These are phyloP conservation scores for Rhinatrema bivittatum DNA, from an alignment of 2,797 vertebrate species.

Conservation along the genomic window DNA sequence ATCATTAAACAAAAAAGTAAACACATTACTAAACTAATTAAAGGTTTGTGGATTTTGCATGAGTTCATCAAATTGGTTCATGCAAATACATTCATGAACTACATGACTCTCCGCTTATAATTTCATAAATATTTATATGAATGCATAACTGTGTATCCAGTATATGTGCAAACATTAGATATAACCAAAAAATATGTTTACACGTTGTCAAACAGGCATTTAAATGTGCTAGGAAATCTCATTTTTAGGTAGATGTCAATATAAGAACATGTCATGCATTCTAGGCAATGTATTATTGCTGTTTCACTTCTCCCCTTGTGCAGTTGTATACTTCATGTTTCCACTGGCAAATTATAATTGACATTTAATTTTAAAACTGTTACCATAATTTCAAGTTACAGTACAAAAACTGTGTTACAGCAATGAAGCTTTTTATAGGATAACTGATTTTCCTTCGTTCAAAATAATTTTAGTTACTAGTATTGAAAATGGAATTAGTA, in stretches of 20 bases:
- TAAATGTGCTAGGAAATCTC: slow-evolving; percentile 15
- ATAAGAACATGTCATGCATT: too few species aligned
- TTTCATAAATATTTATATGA: slow-evolving; percentile 26
- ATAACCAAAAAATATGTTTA: slow-evolving; percentile 15
- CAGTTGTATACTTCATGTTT: slow-evolving; percentile 27
- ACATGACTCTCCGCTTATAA: too few species aligned
- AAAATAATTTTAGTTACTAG: slow-evolving; percentile 43
- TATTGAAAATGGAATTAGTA: slow-evolving; percentile 50
- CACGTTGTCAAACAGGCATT: slow-evolving; percentile 18
- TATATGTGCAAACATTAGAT: slow-evolving; percentile 3
- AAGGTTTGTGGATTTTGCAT: too few species aligned
- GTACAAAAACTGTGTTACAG: slow-evolving; percentile 33
- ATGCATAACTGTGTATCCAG: slow-evolving; percentile 1
- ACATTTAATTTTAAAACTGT: slow-evolving; percentile 55
- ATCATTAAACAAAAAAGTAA: too few species aligned
- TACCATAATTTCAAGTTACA: slow-evolving; percentile 43
- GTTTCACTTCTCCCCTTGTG: slow-evolving; percentile 20
- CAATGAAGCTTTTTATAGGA: slow-evolving; percentile 42
- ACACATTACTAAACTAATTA: too few species aligned
- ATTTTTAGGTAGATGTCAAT: slow-evolving; percentile 22
- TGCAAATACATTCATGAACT: too few species aligned
- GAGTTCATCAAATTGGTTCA: too few species aligned
- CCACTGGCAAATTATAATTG: slow-evolving; percentile 46
- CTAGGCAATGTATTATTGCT: too few species aligned
- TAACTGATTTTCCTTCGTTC: slow-evolving; percentile 27